Evolutionary conservation across 1,140 invertebrate species (phyloP), one percentile per base, ranked within the genome.

Genomic region (Drosophila watanabei): DNA sequence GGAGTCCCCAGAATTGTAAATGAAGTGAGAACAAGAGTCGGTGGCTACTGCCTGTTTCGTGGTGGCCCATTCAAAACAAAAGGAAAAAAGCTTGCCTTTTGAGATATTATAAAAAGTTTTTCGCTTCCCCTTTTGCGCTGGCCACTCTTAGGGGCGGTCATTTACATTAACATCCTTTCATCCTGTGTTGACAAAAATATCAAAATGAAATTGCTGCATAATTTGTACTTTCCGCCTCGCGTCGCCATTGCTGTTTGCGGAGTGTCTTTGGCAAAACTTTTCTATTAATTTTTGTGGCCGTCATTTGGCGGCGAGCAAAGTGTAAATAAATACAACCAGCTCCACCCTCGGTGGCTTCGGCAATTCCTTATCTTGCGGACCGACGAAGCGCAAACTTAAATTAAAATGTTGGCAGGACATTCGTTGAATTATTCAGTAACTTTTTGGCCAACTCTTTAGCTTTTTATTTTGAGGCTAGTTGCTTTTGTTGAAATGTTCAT

Each of bases 191-290:
- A 75, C 65, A 72, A 79, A 89, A 89, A 90, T 90, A 90, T 90
- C 86, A 90, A 90, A 90, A 90, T 90, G 86, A 90, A 90, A 90
- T 90, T 90, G 86, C 86, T 90, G 86, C 86, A 90, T 90, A 90
- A 90, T 90, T 90, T 90, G 86, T 82, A 77, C 82, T 86, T 90
- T 82, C 82, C 85, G 82, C 86, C 72, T 73, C 75, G 64, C 52
- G 45, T 58, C 69, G 45, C 28, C 58, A 46, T 80, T 84, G 65
- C 66, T 81, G 65, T 75, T 89, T 86, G 83, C 62, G 72, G 66
- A 79, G 70, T 83, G 81, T 84, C 60, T 77, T 71, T 58, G 62
- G 37, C 49, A 46, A 90, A 90, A 90, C 66, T 90, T 90, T 90
- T 90, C 86, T 90, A 90, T 90, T 90, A 90, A 90, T 90, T 90